Base-by-base conservation (phyloP, 2,888 invertebrate species). In the Athripsodes cinereus region DNA sequence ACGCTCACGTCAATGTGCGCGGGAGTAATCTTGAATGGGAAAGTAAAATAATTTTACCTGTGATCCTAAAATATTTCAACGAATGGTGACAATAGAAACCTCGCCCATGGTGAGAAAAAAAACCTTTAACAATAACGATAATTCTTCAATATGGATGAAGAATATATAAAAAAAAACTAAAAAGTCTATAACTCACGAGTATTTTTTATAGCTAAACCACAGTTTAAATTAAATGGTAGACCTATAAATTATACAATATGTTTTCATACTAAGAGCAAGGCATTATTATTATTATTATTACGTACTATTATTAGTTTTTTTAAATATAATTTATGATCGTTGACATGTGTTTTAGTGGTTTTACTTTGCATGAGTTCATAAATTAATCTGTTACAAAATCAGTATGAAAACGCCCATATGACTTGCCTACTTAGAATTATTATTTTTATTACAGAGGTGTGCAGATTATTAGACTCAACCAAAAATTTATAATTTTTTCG, bases 41-140 rank as follows among this genome's bases (percentile, higher is more conserved):
- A 26, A 26, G 10, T 26, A 26, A 26, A 26, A 26, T 26, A 26
- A 26, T 26, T 26, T 26, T 48, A 48, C 48, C 48, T 48, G 48
- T 21, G 18, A 19, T 48, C 13, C 21, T 20, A 20, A 53, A 35
- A 49, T 51, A 60, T 47, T 50, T 60, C 54, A 47, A 60, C 52
- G 57, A 35, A 44, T 53, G 57, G 57, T 50, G 22, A 48, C n/a
- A 51, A 53, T 51, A 19, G 51, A 60, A 60, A 57, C 54, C 57
- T 57, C 44, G 49, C 47, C 56, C 40, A n/a, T 40, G 40, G n/a
- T 40, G 16, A 40, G n/a, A 40, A 40, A n/a, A 40, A 40, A 40
- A 13, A 40, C 40, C 13, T 40, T 16, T 40, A n/a, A 40, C 40
- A 40, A 16, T 16, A n/a, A 40, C 40, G 40, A 3, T 16, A 40